phyloP scores from a whole-genome alignment of 1,140 invertebrate genomes.

The Euschistus heros region DNA sequence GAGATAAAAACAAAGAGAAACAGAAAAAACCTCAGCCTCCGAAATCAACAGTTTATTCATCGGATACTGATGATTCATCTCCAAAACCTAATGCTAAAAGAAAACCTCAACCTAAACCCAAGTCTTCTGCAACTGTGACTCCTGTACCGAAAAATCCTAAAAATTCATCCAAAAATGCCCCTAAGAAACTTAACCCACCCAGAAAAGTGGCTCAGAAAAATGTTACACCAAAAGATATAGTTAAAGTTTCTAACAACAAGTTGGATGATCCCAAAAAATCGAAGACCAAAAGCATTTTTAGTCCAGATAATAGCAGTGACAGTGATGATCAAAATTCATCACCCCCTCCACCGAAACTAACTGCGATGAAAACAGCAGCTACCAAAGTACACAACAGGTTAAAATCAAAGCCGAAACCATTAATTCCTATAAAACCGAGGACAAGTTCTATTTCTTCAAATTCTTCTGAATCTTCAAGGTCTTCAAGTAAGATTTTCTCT shows the following conservation, averaged over 20 bases:
- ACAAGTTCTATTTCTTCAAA: constrained; percentile 38
- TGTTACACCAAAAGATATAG: constrained; percentile 34
- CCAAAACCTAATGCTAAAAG: constrained; percentile 34
- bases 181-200: constrained; percentile 23
- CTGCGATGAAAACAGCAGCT: constrained; percentile 38
- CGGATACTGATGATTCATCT: constrained; percentile 32
- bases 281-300: constrained; percentile 73
- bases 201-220: constrained; percentile 26
- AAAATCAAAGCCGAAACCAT: constrained; percentile 31
- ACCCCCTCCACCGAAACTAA: constrained; percentile 34
- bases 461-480: constrained; percentile 32
- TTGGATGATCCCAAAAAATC: constrained; percentile 41
- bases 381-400: constrained; percentile 28
- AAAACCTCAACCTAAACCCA: constrained; percentile 43
- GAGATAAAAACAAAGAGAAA: constrained; percentile 37
- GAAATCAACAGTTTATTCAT: constrained; percentile 29
- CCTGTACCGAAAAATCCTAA: constrained; percentile 29
- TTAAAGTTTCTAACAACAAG: constrained; percentile 31
- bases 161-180: constrained; percentile 26
- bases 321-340: constrained; percentile 42
- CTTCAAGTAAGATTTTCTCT: constrained; percentile 30
- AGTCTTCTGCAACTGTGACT: constrained; percentile 42
- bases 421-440: constrained; percentile 35
- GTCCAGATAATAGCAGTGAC: constrained; percentile 68
- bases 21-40: constrained; percentile 33